Evolutionary conservation across 2,888 invertebrate species (phyloP).

Genomic region (Melipona bicolor): DNA sequence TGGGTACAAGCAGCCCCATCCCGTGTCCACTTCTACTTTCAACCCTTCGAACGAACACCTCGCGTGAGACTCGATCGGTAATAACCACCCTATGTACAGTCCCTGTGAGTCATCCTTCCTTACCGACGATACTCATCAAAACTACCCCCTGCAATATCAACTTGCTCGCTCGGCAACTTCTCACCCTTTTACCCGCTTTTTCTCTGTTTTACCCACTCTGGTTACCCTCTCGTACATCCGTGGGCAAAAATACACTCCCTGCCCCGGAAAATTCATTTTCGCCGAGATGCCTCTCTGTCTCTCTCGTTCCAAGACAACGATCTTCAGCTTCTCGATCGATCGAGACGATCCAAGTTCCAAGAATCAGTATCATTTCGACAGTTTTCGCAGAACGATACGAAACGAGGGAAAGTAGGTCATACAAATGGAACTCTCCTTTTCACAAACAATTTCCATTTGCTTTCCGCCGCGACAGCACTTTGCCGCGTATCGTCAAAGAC

Average conservation of each 20-base stretch:
- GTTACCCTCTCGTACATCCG: not conserved
- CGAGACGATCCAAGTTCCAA: not conserved
- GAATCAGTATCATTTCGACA: too few relatives aligned
- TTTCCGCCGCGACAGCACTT: not conserved
- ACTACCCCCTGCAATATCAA: conserved; percentile 57
- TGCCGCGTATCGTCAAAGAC: not conserved
- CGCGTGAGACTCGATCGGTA: conserved; percentile 66
- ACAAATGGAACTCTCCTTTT: not conserved
- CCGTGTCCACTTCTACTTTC: conserved; percentile 4
- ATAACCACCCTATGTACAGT: conserved; percentile 39
- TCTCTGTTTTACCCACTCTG: conserved; percentile 69
- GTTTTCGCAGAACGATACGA: not conserved
- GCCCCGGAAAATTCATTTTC: too few relatives aligned
- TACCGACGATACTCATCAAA: conserved; percentile 65
- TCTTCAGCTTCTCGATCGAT: not conserved
- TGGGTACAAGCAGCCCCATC: conserved; percentile 61
- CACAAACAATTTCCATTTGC: not conserved
- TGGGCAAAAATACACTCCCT: not conserved
- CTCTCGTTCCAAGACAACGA: not conserved
- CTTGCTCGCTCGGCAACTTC: conserved; percentile 34
- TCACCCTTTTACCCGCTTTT: conserved; percentile 62
- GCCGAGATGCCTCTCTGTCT: too few relatives aligned
- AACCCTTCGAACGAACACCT: not conserved
- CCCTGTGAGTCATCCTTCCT: conserved; percentile 56
- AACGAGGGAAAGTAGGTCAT: too few relatives aligned